These are phyloP conservation scores for Drosophila kambysellisi DNA, from an alignment of 2,888 invertebrate genomes.

Conservation along the genomic window DNA sequence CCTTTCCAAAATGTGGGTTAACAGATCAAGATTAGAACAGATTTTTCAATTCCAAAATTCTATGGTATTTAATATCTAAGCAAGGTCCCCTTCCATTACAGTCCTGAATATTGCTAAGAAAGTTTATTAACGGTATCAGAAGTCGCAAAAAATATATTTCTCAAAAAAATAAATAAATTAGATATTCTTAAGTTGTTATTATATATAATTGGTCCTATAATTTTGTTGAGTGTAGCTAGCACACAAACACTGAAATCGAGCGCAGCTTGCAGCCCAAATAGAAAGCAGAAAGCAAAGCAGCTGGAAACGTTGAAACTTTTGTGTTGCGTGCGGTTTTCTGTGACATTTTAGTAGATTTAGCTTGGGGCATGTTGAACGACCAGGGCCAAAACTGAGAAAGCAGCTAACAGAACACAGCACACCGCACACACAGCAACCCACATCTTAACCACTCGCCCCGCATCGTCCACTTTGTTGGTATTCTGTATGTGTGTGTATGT, in stretches of 20 bases:
- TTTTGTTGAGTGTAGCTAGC: slow-evolving; percentile 1
- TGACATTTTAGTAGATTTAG: slow-evolving; percentile 69
- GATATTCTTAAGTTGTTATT: no score
- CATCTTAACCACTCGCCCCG: slow-evolving; percentile 16
- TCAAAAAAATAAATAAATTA: no score
- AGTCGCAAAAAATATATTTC: no score
- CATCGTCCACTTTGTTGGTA: slow-evolving; percentile 24
- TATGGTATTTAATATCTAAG: background rate
- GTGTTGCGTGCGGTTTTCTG: slow-evolving; percentile 68
- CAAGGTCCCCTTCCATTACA: background rate
- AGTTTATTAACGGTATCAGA: background rate
- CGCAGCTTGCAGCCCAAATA: slow-evolving; percentile 55
- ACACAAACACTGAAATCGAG: slow-evolving; percentile 61
- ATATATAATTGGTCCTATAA: no score
- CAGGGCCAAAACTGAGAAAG: slow-evolving; percentile 8
- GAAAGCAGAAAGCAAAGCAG: slow-evolving; percentile 37
- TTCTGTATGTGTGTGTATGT: slow-evolving; percentile 24
- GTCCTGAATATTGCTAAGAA: background rate
- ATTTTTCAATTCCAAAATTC: background rate
- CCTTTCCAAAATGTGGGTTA: background rate
- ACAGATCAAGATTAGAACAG: background rate
- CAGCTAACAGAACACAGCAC: background rate
- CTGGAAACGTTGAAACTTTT: slow-evolving; percentile 65
- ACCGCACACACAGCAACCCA: slow-evolving; percentile 5
- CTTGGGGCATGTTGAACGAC: slow-evolving; percentile 42